These are phyloP conservation scores for Opisthograptis luteolata DNA, from an alignment of 2,888 invertebrate genomes.

Conservation along the genomic window DNA sequence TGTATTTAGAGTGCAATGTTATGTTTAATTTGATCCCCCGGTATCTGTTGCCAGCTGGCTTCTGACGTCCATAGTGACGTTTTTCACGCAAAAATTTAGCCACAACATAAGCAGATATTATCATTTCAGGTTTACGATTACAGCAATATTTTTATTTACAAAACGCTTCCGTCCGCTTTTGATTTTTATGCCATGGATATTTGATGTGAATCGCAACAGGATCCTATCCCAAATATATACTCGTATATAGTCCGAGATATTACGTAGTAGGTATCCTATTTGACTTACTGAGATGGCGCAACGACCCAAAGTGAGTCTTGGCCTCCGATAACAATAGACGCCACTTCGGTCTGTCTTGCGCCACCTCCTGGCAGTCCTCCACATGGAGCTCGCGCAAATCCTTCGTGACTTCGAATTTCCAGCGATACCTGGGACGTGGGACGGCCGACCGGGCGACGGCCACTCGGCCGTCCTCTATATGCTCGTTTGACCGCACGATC, in stretches of 20 bases:
- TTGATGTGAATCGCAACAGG: conserved; percentile 2
- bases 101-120: conserved; percentile 7
- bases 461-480: no score
- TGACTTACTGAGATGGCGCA: no score
- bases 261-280: not conserved
- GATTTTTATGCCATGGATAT: conserved; percentile 3
- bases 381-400: no score
- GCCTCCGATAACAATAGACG: no score
- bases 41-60: conserved; percentile 30
- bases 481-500: no score
- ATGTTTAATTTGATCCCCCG: conserved; percentile 5
- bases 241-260: not conserved
- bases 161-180: conserved; percentile 4
- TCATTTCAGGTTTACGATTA: conserved; percentile 6
- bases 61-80: conserved; percentile 34
- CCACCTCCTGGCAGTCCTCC: no score
- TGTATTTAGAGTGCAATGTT: conserved; percentile 7
- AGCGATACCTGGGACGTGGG: no score
- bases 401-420: no score
- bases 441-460: no score
- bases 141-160: conserved; percentile 1
- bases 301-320: no score
- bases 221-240: not conserved
- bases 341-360: no score
- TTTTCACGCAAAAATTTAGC: conserved; percentile 23